Base-by-base conservation (phyloP, 2,113 vertebrate species). In the Australoheros scitulus region DNA sequence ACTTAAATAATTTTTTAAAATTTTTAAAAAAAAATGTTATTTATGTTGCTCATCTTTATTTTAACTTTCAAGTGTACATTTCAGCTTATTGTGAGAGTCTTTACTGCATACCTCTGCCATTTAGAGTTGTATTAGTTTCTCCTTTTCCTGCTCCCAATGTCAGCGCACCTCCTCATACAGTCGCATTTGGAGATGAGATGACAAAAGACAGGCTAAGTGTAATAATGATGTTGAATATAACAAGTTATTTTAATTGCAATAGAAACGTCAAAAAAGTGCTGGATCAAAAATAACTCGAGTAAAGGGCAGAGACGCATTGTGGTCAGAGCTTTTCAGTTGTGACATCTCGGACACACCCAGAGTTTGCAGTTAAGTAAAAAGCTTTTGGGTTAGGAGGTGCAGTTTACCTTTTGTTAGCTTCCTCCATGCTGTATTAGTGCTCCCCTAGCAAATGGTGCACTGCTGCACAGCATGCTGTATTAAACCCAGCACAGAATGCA, bases 281-380 rank as follows among this genome's bases (percentile, higher is more conserved):
- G 18, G 24, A 72, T 72, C 24, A 52, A 72, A 72, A 52, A 13
- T 20, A 52, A 72, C 65, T 52, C 0, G 1, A 70, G 17, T 0
- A 72, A 72, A 6, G 10, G 0, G 6, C 17, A 72, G 43, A 32
- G 43, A 0, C 6, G 0, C 43, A 52, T 32, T 47, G 64, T 24
- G 18, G 6, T 70, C 10, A 4, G 43, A 70, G 17, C 65, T 7
- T n/a, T 52, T 52, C 20, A 72, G 43, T 52, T 29, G 0, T 52
- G 43, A 29, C 64, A 68, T 70, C 65, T 70, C 43, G 29, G 24
- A 70, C 17, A 5, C 65, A 52, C 24, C 65, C 65, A 70, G 10
- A 32, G 10, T 72, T 72, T 52, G 17, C 43, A 29, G 15, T 72
- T 72, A 11, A 52, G 43, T 52, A 11, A 52, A 52, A 72, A 72